A percentile compares a stretch with the other conserved stretches of the same genome.
Conservation (phyloP, 2,888 invertebrate species). For the Nephrocerus scutellatus region DNA sequence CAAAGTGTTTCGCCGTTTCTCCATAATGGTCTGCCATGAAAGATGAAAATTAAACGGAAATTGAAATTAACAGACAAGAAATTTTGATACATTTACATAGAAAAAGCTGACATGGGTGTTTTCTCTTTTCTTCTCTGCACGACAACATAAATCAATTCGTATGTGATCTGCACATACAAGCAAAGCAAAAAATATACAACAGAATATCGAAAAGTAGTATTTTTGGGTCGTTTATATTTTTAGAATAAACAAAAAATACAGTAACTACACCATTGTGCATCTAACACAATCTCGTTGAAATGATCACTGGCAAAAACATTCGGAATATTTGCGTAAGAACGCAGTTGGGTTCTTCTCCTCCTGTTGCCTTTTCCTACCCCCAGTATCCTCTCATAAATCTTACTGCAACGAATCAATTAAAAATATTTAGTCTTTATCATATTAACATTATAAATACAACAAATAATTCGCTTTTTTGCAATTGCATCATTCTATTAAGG, state of each 20-base stretch:
- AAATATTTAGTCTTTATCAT: too few species aligned
- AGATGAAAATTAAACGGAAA: constrained; percentile 18
- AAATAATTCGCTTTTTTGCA: too few species aligned
- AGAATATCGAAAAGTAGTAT: too few species aligned
- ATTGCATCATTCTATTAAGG: too few species aligned
- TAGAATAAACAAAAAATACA: constrained; percentile 2
- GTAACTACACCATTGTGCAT: too few species aligned
- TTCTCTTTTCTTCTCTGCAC: constrained; percentile 1
- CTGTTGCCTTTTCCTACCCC: too few species aligned
- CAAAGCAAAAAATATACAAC: too few species aligned
- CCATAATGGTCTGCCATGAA: constrained; percentile 41
- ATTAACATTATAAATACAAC: too few species aligned
- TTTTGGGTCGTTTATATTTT: too few species aligned
- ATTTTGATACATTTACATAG: background rate
- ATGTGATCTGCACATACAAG: constrained; percentile 1
- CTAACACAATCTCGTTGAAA: too few species aligned
- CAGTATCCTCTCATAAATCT: too few species aligned
- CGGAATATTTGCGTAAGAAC: constrained; percentile 8
- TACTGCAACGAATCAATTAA: too few species aligned
- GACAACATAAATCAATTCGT: constrained; percentile 4
- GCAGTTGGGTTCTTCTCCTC: constrained; percentile 15
- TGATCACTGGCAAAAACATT: constrained; percentile 1
- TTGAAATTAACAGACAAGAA: background rate
- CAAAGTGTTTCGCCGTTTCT: constrained; percentile 59
- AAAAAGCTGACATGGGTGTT: background rate